These are phyloP conservation scores for Dendrocopos noguchii DNA, from an alignment of 2,113 vertebrate species.

Conservation along the genomic window DNA sequence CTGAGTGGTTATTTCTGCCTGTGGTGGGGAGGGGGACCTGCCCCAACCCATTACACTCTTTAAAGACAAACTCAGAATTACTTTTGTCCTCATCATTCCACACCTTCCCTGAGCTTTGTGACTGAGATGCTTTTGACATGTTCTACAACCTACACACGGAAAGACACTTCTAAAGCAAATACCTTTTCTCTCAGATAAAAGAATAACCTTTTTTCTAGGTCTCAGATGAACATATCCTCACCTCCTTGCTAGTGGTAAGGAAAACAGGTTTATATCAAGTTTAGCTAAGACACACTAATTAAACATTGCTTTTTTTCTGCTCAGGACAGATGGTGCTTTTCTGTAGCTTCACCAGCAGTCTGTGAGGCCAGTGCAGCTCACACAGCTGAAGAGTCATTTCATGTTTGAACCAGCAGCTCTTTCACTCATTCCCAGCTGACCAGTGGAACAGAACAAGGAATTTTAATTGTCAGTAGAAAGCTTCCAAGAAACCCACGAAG, in stretches of 20 bases:
- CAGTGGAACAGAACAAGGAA: too few relatives aligned
- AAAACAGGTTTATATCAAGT: slow-evolving; percentile 31
- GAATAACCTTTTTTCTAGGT: neutral
- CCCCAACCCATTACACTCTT: too few relatives aligned
- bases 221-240: neutral
- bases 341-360: neutral
- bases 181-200: neutral
- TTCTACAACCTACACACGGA: neutral
- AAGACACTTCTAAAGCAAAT: neutral
- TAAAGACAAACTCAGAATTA: neutral
- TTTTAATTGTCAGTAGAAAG: too few relatives aligned
- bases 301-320: slow-evolving; percentile 15
- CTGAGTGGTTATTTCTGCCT: too few relatives aligned
- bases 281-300: slow-evolving; percentile 34
- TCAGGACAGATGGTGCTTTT: slow-evolving; percentile 60
- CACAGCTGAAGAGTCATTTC: too few relatives aligned
- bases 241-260: neutral
- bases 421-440: too few relatives aligned
- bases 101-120: neutral
- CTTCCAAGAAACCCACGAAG: too few relatives aligned
- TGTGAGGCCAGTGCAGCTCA: too few relatives aligned
- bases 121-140: neutral
- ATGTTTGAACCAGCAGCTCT: too few relatives aligned
- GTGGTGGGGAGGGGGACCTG: too few relatives aligned
- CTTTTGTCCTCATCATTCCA: neutral